Evolutionary conservation across 2,888 invertebrate genomes (phyloP), one percentile per base, ranked within the genome.

Genomic region (Linyphia triangularis): DNA sequence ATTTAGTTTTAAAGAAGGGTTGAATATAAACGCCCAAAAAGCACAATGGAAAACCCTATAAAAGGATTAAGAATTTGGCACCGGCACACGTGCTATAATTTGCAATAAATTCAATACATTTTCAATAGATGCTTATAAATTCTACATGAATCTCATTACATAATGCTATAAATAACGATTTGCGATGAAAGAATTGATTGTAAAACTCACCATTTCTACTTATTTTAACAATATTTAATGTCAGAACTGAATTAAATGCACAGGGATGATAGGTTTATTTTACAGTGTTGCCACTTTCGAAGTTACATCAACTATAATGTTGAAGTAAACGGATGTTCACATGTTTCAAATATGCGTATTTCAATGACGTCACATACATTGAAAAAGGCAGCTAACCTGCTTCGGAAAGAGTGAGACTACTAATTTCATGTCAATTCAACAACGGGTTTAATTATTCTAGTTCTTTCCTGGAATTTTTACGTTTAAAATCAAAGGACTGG

Each of bases 21-120:
- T 51, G 1, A 51, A 51, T 51, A 51, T n/a, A 51, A 51, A 51
- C 51, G 51, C 51, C 51, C 51, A 51, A 13, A n/a, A 51, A 51
- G 9, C 9, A 6, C 9, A 33, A 6, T 33, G 33, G 33, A 33
- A 51, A n/a, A 51, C n/a, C n/a, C 51, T 51, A 51, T 51, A 51
- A 16, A 16, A 51, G 51, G 43, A 37, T 33, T 0, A 9, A 16
- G 26, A 63, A 63, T 16, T 63, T 5, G 26, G 26, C 43, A 72
- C 72, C 72, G 72, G 72, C 72, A 40, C 72, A 72, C 72, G 72
- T 72, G 72, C 72, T 72, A 26, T 24, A 72, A 72, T 24, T 10
- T 63, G n/a, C 13, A 16, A 4, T 26, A 28, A 63, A 63, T n/a
- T 51, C n/a, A n/a, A n/a, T 51, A n/a, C n/a, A 51, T 51, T 51